phyloP scores from a whole-genome alignment of 2,888 invertebrate species.

The Chamaedrilus cognettii region DNA sequence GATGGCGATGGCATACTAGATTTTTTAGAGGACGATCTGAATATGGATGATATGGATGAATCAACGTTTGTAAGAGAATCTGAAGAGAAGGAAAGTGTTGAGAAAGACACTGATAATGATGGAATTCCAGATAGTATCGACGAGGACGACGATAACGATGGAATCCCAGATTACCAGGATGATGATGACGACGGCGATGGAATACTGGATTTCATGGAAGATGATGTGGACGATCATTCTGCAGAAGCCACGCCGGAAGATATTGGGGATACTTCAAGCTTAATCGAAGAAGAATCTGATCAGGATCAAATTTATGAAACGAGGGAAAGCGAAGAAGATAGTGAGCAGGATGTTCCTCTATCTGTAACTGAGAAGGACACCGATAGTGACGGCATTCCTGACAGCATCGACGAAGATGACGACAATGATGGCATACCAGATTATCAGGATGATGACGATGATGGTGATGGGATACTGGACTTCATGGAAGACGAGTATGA shows the following conservation, averaged over 20 bases:
- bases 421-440: slow-evolving; percentile 39
- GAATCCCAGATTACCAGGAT: slow-evolving; percentile 45
- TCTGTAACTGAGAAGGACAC: slow-evolving; percentile 32
- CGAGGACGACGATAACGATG: slow-evolving; percentile 39
- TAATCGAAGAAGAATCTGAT: slow-evolving; percentile 43
- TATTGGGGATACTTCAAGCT: slow-evolving; percentile 35
- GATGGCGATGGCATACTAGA: slow-evolving; percentile 44
- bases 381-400: not conserved
- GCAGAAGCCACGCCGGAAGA: not conserved
- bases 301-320: not conserved
- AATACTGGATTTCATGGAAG: slow-evolving; percentile 12
- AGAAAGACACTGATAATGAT: slow-evolving; percentile 30
- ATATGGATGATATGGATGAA: slow-evolving; percentile 24
- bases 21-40: slow-evolving; percentile 29
- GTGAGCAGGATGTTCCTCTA: slow-evolving; percentile 24
- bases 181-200: slow-evolving; percentile 31
- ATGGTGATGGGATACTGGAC: slow-evolving; percentile 32
- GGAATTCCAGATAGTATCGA: slow-evolving; percentile 40
- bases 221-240: not conserved
- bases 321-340: slow-evolving; percentile 19
- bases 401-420: slow-evolving; percentile 25
- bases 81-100: too few species aligned
- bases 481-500: slow-evolving; percentile 14
- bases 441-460: slow-evolving; percentile 30
- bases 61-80: not conserved